These are phyloP conservation scores for Panagrolaimus sp. DNA, from an alignment of 1,140 invertebrate species.

Conservation along the genomic window DNA sequence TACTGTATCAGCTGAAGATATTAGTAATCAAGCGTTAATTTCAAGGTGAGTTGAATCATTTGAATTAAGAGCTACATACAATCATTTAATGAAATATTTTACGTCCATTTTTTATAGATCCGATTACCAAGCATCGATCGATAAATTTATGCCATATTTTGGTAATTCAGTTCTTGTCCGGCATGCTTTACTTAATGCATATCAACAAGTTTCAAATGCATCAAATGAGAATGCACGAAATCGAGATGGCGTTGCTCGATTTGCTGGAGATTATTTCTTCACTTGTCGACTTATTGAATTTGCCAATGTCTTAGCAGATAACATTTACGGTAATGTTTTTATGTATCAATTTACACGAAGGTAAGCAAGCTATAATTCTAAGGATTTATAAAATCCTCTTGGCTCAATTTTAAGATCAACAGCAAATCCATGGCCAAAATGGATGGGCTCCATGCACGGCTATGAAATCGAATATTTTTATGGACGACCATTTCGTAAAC, in stretches of 20 bases:
- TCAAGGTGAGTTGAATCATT: not conserved
- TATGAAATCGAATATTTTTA: constrained; percentile 91
- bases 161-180: constrained; percentile 50
- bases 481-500: constrained; percentile 78
- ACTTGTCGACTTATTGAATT: constrained; percentile 86
- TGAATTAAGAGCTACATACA: no score
- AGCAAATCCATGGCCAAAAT: constrained; percentile 81
- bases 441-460: constrained; percentile 91
- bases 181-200: constrained; percentile 57
- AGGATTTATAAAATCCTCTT: constrained; percentile 21
- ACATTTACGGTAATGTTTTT: constrained; percentile 77
- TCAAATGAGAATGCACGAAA: constrained; percentile 31
- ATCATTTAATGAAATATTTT: no score
- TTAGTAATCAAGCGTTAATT: constrained; percentile 14
- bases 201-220: constrained; percentile 44
- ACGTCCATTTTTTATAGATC: no score
- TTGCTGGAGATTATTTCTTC: constrained; percentile 92
- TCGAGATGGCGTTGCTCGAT: constrained; percentile 56
- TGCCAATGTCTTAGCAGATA: constrained; percentile 77
- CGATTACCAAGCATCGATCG: constrained; percentile 51
- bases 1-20: constrained; percentile 50
- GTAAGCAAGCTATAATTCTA: constrained; percentile 56
- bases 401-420: constrained; percentile 61
- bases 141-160: constrained; percentile 58
- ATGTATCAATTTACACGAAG: constrained; percentile 91